Evolutionary conservation across 2,113 vertebrate species (phyloP).

Genomic region (Lanius ludovicianus): DNA sequence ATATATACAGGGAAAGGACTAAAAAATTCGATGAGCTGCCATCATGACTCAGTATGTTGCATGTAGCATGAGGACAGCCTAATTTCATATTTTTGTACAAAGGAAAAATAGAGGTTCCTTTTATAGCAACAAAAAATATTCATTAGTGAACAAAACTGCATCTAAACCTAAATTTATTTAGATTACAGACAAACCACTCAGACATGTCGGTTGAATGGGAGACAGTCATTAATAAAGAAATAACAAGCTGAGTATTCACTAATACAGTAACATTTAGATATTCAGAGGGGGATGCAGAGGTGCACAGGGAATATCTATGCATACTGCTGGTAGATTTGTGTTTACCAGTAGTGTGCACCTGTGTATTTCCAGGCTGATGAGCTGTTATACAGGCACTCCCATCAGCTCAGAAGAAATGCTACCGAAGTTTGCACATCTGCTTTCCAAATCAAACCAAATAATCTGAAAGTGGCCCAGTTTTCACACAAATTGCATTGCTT

Average conservation of each 20-base stretch:
- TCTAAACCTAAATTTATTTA: slow-evolving; percentile 20
- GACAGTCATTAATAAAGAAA: slow-evolving; percentile 36
- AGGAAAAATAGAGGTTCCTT: not conserved
- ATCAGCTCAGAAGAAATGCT: not conserved
- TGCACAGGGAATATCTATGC: not conserved
- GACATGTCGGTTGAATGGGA: not conserved
- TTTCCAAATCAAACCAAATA: not conserved
- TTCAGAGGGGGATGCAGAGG: not conserved
- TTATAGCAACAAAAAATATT: not conserved
- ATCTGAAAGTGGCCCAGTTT: not conserved
- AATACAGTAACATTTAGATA: not conserved
- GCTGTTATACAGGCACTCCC: not conserved
- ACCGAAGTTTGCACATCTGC: not conserved
- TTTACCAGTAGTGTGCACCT: not conserved
- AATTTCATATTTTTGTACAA: slow-evolving; percentile 7
- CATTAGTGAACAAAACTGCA: not conserved
- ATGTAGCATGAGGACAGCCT: not conserved
- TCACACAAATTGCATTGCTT: not conserved
- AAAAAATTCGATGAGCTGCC: not conserved
- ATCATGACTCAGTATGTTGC: not conserved
- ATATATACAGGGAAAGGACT: not conserved
- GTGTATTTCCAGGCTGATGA: slow-evolving; percentile 8
- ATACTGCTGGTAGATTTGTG: not conserved
- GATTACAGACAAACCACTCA: slow-evolving; percentile 13
- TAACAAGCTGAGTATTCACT: not conserved